Evolutionary conservation across 2,113 vertebrate genomes (phyloP).

Genomic region (Rhinopomastus cyanomelas): DNA sequence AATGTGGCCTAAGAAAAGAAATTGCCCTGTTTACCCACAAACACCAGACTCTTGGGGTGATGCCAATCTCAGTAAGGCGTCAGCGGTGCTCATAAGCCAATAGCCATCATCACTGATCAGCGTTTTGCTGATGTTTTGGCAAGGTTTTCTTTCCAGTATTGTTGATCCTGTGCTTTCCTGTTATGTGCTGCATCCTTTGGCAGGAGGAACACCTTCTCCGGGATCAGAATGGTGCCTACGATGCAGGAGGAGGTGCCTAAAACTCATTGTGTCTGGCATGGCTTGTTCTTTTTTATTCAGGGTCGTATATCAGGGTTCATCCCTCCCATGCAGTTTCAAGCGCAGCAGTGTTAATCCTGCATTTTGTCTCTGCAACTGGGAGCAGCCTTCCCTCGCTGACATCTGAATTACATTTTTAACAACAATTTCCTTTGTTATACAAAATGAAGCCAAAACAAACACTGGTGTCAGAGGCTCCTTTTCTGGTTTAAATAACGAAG

Average conservation of each 20-base stretch:
- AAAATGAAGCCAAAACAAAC: conserved; percentile 10
- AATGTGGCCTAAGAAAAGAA: not conserved
- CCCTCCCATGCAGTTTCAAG: not conserved
- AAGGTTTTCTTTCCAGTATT: not conserved
- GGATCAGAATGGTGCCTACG: not conserved
- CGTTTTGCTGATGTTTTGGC: not conserved
- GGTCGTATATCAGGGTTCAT: not conserved
- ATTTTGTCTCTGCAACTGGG: not conserved
- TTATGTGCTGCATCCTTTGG: not conserved
- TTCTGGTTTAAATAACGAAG: conserved; percentile 15
- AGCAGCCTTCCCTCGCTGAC: not conserved
- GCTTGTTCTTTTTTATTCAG: not conserved
- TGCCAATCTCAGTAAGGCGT: not conserved
- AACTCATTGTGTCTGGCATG: not conserved
- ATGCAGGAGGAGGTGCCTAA: not conserved
- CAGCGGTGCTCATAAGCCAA: not conserved
- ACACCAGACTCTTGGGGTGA: not conserved
- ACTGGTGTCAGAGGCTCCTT: not conserved
- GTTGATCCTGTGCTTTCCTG: not conserved
- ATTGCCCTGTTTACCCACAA: conserved; percentile 17
- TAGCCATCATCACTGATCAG: not conserved
- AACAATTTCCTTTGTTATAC: conserved; percentile 33
- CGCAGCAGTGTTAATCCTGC: not conserved
- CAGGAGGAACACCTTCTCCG: not conserved
- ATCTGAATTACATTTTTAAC: conserved; percentile 44